Conservation (phyloP, 2,888 invertebrate genomes). For the Drosophila anomalipes region DNA sequence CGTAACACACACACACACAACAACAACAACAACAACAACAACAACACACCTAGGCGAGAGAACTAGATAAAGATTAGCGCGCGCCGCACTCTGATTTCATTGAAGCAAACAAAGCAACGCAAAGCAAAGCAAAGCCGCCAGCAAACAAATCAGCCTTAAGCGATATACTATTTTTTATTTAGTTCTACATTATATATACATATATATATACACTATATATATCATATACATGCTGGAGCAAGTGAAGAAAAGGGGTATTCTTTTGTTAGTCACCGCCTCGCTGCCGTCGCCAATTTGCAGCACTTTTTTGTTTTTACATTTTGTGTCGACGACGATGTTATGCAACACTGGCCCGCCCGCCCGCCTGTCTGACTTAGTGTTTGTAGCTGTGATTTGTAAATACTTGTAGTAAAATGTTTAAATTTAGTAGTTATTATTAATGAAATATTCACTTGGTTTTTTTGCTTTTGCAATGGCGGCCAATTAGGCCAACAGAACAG, state of each 20-base stretch:
- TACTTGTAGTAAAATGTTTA: constrained; percentile 76
- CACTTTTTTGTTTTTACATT: neutral
- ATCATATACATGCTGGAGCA: constrained; percentile 11
- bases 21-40: neutral
- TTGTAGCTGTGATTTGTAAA: constrained; percentile 79
- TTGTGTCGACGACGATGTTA: constrained; percentile 43
- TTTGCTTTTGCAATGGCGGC: constrained; percentile 50
- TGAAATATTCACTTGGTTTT: constrained; percentile 46
- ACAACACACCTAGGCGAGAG: constrained; percentile 1
- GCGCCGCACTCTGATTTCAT: constrained; percentile 50
- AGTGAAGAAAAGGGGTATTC: neutral
- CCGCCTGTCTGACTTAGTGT: constrained; percentile 57
- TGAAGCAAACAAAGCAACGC: constrained; percentile 21
- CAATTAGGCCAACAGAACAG: constrained; percentile 9
- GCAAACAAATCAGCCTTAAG: constrained; percentile 19
- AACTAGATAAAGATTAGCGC: constrained; percentile 9
- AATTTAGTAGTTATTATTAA: constrained; percentile 75
- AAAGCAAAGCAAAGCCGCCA: constrained; percentile 2
- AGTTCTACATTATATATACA: constrained; percentile 21
- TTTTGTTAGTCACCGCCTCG: constrained; percentile 30
- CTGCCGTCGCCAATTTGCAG: constrained; percentile 19
- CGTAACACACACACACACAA: constrained; percentile 14
- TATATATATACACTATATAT: constrained; percentile 13
- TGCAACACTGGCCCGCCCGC: constrained; percentile 58
- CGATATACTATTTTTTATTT: constrained; percentile 37